Evolutionary conservation across 92 coral and sea anemone genomes (phyloP), one percentile per base, ranked within the genome.

Genomic region (Blastomussa wellsi): DNA sequence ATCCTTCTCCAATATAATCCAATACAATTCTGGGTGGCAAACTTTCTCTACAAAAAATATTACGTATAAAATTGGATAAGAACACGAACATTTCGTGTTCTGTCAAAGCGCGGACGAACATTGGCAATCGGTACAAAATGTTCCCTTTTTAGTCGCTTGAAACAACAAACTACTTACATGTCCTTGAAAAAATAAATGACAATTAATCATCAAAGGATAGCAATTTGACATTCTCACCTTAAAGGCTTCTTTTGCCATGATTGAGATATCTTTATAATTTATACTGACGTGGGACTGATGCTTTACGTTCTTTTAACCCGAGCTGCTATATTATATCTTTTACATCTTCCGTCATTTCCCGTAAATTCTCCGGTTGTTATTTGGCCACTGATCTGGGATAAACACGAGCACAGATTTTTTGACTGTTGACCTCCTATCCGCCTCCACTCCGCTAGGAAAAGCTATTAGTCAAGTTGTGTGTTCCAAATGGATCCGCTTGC

Each of bases 151-250:
- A 22, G 17, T 57, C 24, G 29, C 29, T 57, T 11, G 29, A 57
- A 57, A 57, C 32, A 77, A 53, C 81, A 77, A 39, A 44, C 26
- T 66, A 26, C 38, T 66, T 28, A 69, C 24, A 38, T n/a, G 78
- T 35, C 52, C 78, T 71, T 82, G 51, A 49, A 82, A 70, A 7
- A n/a, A n/a, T 69, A 55, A 53, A 52, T 71, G 49, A 14, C 65
- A 35, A 17, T 36, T 51, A 72, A 70, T 71, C 22, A 53, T 7
- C 64, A 71, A 36, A 71, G 38, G 71, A 72, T 8, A 33, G 28
- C 69, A 72, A 82, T 52, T 44, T 35, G 55, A 1, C 16, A 71
- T 52, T 71, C 86, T 71, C 60, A 82, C 86, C 86, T 82, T 53
- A 1, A 39, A 71, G 37, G 47, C 26, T 15, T 64, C 48, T 24